Evolutionary conservation across 2,888 invertebrate genomes (phyloP), one percentile per base, ranked within the genome.

Genomic region (Drosophila mettleri): DNA sequence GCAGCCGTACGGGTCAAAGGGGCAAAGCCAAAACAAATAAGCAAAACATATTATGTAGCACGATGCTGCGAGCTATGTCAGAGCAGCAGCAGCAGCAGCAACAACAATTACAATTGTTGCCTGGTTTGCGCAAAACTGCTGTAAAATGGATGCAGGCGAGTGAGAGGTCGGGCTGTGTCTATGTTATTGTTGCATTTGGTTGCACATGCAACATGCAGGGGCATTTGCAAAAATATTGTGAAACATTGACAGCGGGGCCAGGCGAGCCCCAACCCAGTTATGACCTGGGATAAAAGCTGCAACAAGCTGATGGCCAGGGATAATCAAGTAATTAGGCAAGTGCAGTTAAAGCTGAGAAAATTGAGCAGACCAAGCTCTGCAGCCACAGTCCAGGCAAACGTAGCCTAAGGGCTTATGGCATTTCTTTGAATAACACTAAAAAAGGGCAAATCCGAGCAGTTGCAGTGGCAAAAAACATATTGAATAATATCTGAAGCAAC

Each of bases 1-100:
- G n/a, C 33, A 52, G 53, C 29, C 10, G 41, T 22, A 34, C 20
- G 49, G 34, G 66, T 36, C 52, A 33, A 45, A 60, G 55, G 31
- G 45, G 33, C 41, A 58, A 54, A 54, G 54, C 55, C 57, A 76
- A 69, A 73, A 57, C 76, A 76, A 76, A 76, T 76, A 76, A 66
- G 73, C 76, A 69, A 76, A 76, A 39, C 76, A 76, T 76, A 76
- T 76, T 76, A 76, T 73, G 73, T 58, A 62, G 61, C 61, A 71
- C 68, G 59, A 67, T 74, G 74, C 66, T 58, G 39, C 51, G n/a
- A 66, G 70, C 74, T 29, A 69, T 69, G 73, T 39, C 73, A 61
- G 64, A 69, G 20, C 57, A 64, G 34, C 70, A 61, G n/a, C n/a
- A n/a, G n/a, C n/a, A 69, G 20, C 57, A 64, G 27, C 41, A 49